Base-by-base conservation (phyloP, 2,888 invertebrate species). In the Lasioglossum malachurum region DNA sequence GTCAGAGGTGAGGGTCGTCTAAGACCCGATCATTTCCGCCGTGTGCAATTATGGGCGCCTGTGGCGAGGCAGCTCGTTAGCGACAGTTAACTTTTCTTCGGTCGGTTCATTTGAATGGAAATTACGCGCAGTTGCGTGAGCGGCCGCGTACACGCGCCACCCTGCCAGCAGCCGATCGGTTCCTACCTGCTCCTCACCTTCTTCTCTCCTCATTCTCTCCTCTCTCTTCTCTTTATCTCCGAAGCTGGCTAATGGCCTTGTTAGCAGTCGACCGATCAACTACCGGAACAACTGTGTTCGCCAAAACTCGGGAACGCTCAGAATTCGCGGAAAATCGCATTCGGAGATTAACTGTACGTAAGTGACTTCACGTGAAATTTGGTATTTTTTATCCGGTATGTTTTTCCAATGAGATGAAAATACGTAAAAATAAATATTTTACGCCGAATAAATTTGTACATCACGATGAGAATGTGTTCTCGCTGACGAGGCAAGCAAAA, bases 41-140 rank as follows among this genome's bases (percentile, higher is more conserved):
- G 10, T 16, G 35, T 41, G n/a, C 44, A 74, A 80, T 76, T 16
- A 69, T n/a, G 4, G 71, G 31, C 67, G 31, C 69, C 44, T 14
- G 71, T 10, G 76, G 79, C 53, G 23, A 41, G 75, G 38, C n/a
- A 38, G 74, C 76, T 76, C 69, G 78, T 79, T 82, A 75, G 27
- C 75, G 80, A 83, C 88, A 83, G 81, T 86, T 83, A 83, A 23
- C 76, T 77, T 88, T 86, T 84, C 82, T 88, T 90, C 82, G 79
- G 79, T 16, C 75, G 75, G 57, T 86, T 88, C 78, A 81, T 88
- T 79, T 46, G 82, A 84, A 80, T 83, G 76, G 74, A 75, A 76
- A 86, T 83, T 75, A 78, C 76, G 67, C 16, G 64, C 23, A 79
- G 53, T 73, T 82, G 83, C 87, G 75, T 79, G 73, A 76, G 44